A percentile compares a stretch with the other conserved stretches of the same genome.
These are phyloP conservation scores for Philaenus spumarius DNA, from an alignment of 1,140 invertebrate species.

Conservation along the genomic window DNA sequence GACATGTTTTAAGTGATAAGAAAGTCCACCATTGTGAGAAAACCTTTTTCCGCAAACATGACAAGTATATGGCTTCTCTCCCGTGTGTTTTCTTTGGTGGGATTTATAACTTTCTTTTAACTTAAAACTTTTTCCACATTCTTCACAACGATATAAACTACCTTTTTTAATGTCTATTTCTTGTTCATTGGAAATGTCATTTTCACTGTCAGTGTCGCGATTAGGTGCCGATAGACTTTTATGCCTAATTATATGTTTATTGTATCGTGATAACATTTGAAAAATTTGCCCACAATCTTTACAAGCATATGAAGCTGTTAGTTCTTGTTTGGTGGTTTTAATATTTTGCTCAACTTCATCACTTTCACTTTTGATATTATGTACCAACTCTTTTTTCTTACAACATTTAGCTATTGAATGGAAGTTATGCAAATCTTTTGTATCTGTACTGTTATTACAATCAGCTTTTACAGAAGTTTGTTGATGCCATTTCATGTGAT, in stretches of 20 bases:
- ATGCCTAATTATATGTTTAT: background rate
- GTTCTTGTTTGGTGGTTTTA: background rate
- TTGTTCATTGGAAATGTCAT: slow-evolving; percentile 5
- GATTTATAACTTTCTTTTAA: slow-evolving; percentile 19
- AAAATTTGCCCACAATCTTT: slow-evolving; percentile 9
- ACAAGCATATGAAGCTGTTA: slow-evolving; percentile 11
- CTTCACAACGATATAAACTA: slow-evolving; percentile 20
- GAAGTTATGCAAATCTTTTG: too few relatives aligned
- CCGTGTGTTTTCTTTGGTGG: slow-evolving; percentile 38
- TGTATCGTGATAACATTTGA: background rate
- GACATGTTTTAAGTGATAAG: slow-evolving; percentile 17
- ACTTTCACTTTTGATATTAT: too few relatives aligned
- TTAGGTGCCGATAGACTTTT: slow-evolving; percentile 3
- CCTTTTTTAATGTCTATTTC: slow-evolving; percentile 2
- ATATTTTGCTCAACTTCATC: too few relatives aligned
- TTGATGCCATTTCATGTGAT: too few relatives aligned
- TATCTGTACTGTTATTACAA: too few relatives aligned
- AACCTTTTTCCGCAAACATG: slow-evolving; percentile 45
- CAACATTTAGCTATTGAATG: too few relatives aligned
- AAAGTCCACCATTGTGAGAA: background rate
- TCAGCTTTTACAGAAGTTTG: too few relatives aligned
- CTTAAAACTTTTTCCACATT: slow-evolving; percentile 16
- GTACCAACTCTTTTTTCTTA: too few relatives aligned
- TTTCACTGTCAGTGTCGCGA: slow-evolving; percentile 3
- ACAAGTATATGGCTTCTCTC: slow-evolving; percentile 47